Conservation (phyloP, 2,797 vertebrate genomes). For the Limnodromus scolopaceus region DNA sequence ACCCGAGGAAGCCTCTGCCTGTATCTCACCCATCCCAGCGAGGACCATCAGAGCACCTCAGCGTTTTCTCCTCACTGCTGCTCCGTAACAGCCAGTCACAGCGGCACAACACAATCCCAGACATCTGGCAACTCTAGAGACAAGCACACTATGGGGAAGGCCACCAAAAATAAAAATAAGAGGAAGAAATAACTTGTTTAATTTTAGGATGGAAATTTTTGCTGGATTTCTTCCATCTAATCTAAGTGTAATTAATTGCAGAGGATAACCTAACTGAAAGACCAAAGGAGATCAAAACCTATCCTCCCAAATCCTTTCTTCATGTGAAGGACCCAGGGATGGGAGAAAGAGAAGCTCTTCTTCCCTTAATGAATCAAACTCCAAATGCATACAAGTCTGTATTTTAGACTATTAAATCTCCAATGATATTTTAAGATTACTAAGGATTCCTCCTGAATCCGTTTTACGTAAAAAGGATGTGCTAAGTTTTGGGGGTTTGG, state of each 20-base stretch:
- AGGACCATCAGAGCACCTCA: background rate
- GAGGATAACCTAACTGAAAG: background rate
- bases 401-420: background rate
- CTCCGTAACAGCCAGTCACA: background rate
- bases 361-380: background rate
- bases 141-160: accelerated
- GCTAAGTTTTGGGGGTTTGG: background rate
- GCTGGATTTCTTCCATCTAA: background rate
- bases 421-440: background rate
- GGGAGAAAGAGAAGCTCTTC: background rate
- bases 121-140: background rate
- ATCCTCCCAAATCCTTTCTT: background rate
- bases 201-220: background rate
- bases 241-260: background rate
- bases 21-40: background rate
- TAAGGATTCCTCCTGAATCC: background rate
- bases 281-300: background rate
- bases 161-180: background rate
- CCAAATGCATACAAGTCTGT: background rate
- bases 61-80: background rate
- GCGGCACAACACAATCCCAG: accelerated
- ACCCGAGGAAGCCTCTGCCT: background rate
- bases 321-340: background rate
- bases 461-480: background rate
- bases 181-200: background rate